Evolutionary conservation across 2,113 vertebrate genomes (phyloP).

Genomic region (Lucifuga dentata): DNA sequence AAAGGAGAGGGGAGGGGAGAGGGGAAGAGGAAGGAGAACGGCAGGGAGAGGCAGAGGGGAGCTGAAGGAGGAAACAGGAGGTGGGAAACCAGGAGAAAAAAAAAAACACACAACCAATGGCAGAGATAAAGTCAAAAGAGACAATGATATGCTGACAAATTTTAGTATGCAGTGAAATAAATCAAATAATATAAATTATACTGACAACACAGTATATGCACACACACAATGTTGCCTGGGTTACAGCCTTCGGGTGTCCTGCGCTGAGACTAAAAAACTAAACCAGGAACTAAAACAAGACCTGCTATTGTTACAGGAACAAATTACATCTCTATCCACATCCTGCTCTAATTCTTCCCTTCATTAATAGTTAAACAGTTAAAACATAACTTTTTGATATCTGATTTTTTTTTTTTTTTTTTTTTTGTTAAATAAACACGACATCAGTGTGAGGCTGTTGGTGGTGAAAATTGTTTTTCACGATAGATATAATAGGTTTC

Average conservation of each 20-base stretch:
- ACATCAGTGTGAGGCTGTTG: slow-evolving; percentile 14
- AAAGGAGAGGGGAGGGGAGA: slow-evolving; percentile 45
- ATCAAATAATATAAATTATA: slow-evolving; percentile 39
- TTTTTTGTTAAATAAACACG: neutral
- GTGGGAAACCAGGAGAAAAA: slow-evolving; percentile 29
- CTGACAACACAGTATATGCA: neutral
- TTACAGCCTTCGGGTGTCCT: slow-evolving; percentile 67
- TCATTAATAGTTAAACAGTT: too few species aligned
- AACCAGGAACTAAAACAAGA: slow-evolving; percentile 54
- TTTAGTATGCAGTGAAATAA: slow-evolving; percentile 33
- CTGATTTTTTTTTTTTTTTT: neutral
- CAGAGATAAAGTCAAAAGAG: slow-evolving; percentile 44
- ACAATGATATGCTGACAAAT: slow-evolving; percentile 46
- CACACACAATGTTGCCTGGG: slow-evolving; percentile 45
- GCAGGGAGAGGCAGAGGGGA: neutral
- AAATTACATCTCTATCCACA: slow-evolving; percentile 18
- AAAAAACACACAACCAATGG: slow-evolving; percentile 38
- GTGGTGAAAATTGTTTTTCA: slow-evolving; percentile 16
- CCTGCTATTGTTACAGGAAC: slow-evolving; percentile 36
- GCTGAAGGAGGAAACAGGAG: neutral
- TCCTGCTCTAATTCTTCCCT: neutral
- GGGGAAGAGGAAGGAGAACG: slow-evolving; percentile 21
- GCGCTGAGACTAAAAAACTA: slow-evolving; percentile 65
- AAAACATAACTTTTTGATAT: slow-evolving; percentile 9
- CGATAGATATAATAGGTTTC: slow-evolving; percentile 36